These are phyloP conservation scores for Hypomesus transpacificus DNA, from an alignment of 2,113 vertebrate species.

Conservation along the genomic window DNA sequence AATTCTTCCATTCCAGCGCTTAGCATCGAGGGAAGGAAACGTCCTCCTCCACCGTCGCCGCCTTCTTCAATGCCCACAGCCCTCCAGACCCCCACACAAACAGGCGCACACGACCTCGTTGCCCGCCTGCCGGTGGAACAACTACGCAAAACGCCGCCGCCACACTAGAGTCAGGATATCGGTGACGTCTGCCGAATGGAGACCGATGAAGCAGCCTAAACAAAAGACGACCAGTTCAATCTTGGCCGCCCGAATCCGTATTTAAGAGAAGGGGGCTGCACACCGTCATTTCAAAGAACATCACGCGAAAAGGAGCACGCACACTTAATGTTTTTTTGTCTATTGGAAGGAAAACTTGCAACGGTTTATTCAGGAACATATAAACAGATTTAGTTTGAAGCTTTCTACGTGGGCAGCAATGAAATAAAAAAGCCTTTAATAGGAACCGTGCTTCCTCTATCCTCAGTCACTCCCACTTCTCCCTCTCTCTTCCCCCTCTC, in stretches of 20 bases:
- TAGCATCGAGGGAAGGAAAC: slow-evolving; percentile 59
- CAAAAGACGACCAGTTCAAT: background rate
- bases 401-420: background rate
- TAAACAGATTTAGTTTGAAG: background rate
- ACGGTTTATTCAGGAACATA: too few species aligned
- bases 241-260: background rate
- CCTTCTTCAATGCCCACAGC: background rate
- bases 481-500: slow-evolving; percentile 44
- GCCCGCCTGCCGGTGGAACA: background rate
- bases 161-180: background rate
- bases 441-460: background rate
- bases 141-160: background rate
- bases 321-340: too few species aligned
- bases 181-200: slow-evolving; percentile 9
- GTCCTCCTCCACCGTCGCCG: background rate
- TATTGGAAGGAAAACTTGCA: too few species aligned
- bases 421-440: background rate
- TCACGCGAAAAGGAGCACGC: too few species aligned
- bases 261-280: too few species aligned
- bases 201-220: background rate
- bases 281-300: too few species aligned
- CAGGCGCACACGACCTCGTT: background rate
- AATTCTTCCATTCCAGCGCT: slow-evolving; percentile 90
- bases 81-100: slow-evolving; percentile 4
- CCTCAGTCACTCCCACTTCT: background rate